A percentile compares a stretch with the other conserved stretches of the same genome.
Conservation (phyloP, 2,797 vertebrate species). For the Sebastes matsubarae region DNA sequence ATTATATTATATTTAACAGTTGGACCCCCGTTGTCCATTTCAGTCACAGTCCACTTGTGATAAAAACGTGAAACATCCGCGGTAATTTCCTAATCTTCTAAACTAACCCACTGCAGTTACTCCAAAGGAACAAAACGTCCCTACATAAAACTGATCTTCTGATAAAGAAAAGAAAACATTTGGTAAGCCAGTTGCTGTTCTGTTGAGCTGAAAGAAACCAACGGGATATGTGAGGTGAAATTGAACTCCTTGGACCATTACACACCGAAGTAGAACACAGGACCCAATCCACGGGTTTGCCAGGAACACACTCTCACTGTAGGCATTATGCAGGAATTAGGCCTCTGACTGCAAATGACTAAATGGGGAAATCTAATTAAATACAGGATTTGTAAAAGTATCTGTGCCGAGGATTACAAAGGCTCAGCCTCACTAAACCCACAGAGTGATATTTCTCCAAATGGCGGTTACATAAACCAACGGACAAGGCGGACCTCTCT, state of each 20-base stretch:
- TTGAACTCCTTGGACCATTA: conserved; percentile 64
- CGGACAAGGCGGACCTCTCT: conserved; percentile 47
- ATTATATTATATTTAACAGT: not conserved
- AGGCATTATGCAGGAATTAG: conserved; percentile 76
- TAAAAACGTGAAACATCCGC: not conserved
- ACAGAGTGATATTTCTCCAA: conserved; percentile 66
- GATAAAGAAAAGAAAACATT: conserved; percentile 40
- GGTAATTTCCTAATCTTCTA: not conserved
- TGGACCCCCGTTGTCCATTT: not conserved
- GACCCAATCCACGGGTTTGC: conserved; percentile 39
- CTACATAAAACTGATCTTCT: conserved; percentile 24
- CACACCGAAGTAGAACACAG: conserved; percentile 63
- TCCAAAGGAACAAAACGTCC: not conserved
- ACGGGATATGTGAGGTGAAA: conserved; percentile 53
- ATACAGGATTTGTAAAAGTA: conserved; percentile 83
- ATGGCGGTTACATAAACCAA: conserved; percentile 65
- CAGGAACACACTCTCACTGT: conserved; percentile 64
- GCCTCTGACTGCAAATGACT: conserved; percentile 73
- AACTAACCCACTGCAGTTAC: not conserved
- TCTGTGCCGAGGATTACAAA: conserved; percentile 80
- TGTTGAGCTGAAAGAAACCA: conserved; percentile 26
- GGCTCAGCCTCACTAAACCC: conserved; percentile 76
- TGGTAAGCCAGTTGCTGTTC: conserved; percentile 18
- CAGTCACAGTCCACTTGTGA: not conserved
- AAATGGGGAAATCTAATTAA: conserved; percentile 83